Evolutionary conservation across 2,888 invertebrate species (phyloP), one percentile per base, ranked within the genome.

Genomic region (Geotrupes spiniger): DNA sequence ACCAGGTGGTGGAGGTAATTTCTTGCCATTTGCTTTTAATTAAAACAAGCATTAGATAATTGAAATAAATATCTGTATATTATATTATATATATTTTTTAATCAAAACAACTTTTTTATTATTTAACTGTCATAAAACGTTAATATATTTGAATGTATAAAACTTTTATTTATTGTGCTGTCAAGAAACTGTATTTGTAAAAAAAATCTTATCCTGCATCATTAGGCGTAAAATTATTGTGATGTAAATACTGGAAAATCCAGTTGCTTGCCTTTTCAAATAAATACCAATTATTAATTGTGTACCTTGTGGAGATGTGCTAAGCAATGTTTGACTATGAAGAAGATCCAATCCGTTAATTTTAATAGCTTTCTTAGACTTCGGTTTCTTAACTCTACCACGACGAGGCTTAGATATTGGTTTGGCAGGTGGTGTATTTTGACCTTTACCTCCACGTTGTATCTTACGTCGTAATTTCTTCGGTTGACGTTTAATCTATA

Each of bases 301-400:
- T 17, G 46, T 72, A 74, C 82, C 83, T 71, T 88, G 88, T 42
- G 84, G 83, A 14, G 89, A 84, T 11, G 92, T 92, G 66, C 92
- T 92, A 4, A 92, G 80, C 57, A 94, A 77, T 27, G 94, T 94
- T 73, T 92, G 88, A 62, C 87, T 89, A 73, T 94, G 93, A 58
- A 94, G 75, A 61, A 92, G 78, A 76, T 94, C 93, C 61, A 94
- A 77, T 11, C 92, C 92, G 56, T 85, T 88, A 68, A 93, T 92
- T 74, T 87, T 87, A 38, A 87, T 74, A 4, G 82, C 75, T 61
- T 84, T 83, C 70, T 84, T 84, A 11, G 80, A 72, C 64, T 81
- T 79, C 4, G 75, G 70, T 60, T 79, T 79, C 69, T 81, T 82
- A 42, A 84, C 77, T 67, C 83, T 74, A 59, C 85, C 81, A 37